These are phyloP conservation scores for Menura novaehollandiae DNA, from an alignment of 2,113 vertebrate genomes.

Conservation along the genomic window DNA sequence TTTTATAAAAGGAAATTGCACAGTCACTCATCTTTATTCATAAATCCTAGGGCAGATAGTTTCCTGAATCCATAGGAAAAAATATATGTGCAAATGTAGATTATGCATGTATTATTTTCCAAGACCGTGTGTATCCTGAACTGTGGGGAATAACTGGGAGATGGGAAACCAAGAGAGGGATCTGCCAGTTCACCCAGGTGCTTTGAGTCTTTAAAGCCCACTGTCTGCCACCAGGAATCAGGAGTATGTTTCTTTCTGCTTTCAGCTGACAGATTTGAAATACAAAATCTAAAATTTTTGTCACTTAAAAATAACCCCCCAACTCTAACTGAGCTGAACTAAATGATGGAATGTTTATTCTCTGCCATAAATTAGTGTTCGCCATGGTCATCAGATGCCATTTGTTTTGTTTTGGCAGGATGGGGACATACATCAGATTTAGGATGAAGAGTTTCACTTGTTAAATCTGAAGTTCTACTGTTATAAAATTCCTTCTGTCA, in stretches of 20 bases:
- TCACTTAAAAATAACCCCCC: background rate
- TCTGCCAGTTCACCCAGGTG: background rate
- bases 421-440: background rate
- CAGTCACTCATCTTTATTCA: constrained; percentile 29
- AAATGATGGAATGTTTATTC: background rate
- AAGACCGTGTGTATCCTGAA: background rate
- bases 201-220: background rate
- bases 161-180: background rate
- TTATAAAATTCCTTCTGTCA: background rate
- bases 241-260: background rate
- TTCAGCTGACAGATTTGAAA: background rate
- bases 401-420: background rate
- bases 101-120: background rate
- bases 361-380: background rate
- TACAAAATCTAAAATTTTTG: background rate
- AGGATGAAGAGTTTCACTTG: background rate
- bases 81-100: background rate
- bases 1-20: background rate
- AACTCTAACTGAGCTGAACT: background rate
- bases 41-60: background rate
- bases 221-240: background rate
- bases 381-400: background rate
- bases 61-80: background rate
- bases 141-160: background rate
- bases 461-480: background rate